Conservation (phyloP, 2,888 invertebrate genomes). For the Drosophila neonasuta region DNA sequence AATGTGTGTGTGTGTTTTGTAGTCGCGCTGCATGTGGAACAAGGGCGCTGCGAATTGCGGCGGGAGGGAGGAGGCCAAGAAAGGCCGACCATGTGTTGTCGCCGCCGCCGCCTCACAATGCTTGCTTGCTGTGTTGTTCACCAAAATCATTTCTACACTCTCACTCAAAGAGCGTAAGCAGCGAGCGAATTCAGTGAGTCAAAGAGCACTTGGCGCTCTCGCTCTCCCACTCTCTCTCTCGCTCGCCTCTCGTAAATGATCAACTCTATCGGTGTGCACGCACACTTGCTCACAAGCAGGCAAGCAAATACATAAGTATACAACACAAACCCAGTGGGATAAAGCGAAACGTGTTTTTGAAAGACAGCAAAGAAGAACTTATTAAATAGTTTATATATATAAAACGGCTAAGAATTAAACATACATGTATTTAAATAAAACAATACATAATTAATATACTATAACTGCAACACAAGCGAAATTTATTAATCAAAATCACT, state of each 20-base stretch:
- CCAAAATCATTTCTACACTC: slow-evolving; percentile 27
- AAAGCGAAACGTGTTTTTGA: slow-evolving; percentile 39
- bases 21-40: slow-evolving; percentile 47
- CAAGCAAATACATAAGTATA: slow-evolving; percentile 29
- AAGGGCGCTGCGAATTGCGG: slow-evolving; percentile 35
- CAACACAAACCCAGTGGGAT: slow-evolving; percentile 35
- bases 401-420: too few relatives aligned
- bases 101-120: slow-evolving; percentile 60
- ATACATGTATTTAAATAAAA: too few relatives aligned
- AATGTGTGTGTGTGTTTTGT: slow-evolving; percentile 8
- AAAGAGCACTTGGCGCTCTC: slow-evolving; percentile 13
- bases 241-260: slow-evolving; percentile 43
- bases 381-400: neutral
- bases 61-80: slow-evolving; percentile 28
- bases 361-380: neutral
- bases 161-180: slow-evolving; percentile 22
- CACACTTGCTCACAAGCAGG: slow-evolving; percentile 4
- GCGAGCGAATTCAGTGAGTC: slow-evolving; percentile 46
- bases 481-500: too few relatives aligned
- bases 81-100: slow-evolving; percentile 63
- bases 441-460: neutral
- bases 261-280: slow-evolving; percentile 23
- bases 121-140: slow-evolving; percentile 45
- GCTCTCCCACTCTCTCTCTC: neutral
- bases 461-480: too few relatives aligned